Evolutionary conservation across 92 coral and sea anemone genomes (phyloP).

Genomic region (Siderastrea radians): DNA sequence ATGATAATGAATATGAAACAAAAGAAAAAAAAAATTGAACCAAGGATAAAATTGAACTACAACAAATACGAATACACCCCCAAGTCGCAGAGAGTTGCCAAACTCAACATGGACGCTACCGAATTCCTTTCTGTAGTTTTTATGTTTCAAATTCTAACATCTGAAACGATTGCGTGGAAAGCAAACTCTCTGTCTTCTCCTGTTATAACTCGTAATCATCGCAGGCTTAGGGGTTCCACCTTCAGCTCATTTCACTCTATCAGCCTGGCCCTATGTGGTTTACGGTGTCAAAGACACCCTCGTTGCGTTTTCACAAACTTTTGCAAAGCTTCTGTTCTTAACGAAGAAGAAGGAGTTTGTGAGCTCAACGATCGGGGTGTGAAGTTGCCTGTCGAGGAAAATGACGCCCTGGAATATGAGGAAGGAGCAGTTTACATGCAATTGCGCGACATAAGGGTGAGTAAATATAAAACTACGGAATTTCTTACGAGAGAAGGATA

Average conservation of each 20-base stretch:
- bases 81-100: no score
- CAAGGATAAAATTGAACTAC: no score
- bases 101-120: not conserved
- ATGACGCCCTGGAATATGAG: not conserved
- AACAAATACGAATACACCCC: no score
- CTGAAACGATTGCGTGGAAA: not conserved
- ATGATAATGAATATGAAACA: no score
- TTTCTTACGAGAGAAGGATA: not conserved
- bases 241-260: not conserved
- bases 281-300: slow-evolving; percentile 21
- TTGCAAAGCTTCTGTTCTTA: not conserved
- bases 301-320: slow-evolving; percentile 25
- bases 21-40: no score
- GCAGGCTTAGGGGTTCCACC: slow-evolving; percentile 10
- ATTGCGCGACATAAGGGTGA: not conserved
- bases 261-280: not conserved
- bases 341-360: slow-evolving; percentile 2
- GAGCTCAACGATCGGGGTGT: slow-evolving; percentile 1
- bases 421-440: not conserved
- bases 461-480: not conserved
- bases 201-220: slow-evolving; percentile 14
- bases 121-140: not conserved
- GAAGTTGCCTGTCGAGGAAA: not conserved
- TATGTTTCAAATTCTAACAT: not conserved
- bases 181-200: not conserved